phyloP scores from a whole-genome alignment of 2,888 invertebrate species.

The Eledona agricola region DNA sequence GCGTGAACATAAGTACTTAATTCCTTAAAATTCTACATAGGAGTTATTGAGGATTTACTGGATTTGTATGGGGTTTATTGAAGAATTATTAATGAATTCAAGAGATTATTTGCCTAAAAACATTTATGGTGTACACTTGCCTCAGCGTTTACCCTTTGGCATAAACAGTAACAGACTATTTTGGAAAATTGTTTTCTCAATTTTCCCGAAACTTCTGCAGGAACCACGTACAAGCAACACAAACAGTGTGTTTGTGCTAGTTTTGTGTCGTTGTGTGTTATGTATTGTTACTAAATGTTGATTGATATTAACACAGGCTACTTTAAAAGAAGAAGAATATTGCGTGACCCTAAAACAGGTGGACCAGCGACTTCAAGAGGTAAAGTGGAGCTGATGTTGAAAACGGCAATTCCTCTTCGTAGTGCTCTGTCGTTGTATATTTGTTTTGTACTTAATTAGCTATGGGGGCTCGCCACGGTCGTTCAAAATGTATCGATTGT shows the following conservation, averaged over 20 bases:
- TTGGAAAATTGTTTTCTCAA: no score
- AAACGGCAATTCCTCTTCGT: constrained; percentile 2
- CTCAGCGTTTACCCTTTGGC: no score
- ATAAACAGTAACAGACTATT: no score
- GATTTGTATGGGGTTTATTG: no score
- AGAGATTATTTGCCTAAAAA: no score
- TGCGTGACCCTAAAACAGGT: constrained; percentile 90
- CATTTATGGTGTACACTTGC: no score
- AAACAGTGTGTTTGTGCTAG: constrained; percentile 31
- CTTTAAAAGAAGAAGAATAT: constrained; percentile 94
- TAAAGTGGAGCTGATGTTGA: constrained; percentile 63
- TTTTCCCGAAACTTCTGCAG: no score
- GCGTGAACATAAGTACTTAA: no score
- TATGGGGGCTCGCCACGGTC: constrained; percentile 24
- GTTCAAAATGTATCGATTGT: constrained; percentile 42
- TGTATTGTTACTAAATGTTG: constrained; percentile 39
- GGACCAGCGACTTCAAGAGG: constrained; percentile 92
- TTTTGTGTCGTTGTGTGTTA: constrained; percentile 40
- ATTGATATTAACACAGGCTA: constrained; percentile 80
- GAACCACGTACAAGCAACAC: no score
- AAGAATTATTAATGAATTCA: no score
- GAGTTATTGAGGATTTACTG: no score
- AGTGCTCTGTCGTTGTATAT: constrained; percentile 7
- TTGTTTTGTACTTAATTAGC: constrained; percentile 15
- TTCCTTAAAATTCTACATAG: no score